Percentiles rank a stretch among this genome's conserved stretches.
phyloP scores from a whole-genome alignment of 2,797 vertebrate genomes.

The Heteromormyrus szaboi region DNA sequence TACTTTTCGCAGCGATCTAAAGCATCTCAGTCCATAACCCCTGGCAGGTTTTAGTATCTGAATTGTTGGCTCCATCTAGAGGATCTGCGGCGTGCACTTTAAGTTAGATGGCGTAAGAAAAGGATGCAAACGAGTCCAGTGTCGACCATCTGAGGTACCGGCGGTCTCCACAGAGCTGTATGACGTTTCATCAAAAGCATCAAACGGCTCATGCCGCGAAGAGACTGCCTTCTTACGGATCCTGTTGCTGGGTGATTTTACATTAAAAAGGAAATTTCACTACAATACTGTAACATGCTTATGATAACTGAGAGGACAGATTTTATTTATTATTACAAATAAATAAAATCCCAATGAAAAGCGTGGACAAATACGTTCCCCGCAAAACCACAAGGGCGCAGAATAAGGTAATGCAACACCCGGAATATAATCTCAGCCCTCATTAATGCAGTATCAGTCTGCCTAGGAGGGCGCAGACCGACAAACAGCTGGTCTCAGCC shows the following conservation, averaged over 20 bases:
- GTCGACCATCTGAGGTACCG: background rate
- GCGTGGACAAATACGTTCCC: background rate
- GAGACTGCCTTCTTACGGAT: background rate
- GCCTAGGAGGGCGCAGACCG: background rate
- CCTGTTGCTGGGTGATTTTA: background rate
- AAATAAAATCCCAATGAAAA: background rate
- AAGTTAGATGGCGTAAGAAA: background rate
- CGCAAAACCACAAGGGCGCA: background rate
- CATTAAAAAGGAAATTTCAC: background rate
- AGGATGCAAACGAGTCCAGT: background rate
- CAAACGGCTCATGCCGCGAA: background rate
- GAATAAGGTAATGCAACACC: background rate
- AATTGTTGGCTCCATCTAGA: constrained; percentile 4
- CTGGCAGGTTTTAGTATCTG: background rate
- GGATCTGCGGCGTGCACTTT: background rate
- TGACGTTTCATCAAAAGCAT: background rate
- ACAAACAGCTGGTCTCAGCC: background rate
- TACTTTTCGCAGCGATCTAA: background rate
- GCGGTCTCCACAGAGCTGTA: background rate
- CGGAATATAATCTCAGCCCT: background rate
- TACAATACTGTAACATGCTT: background rate
- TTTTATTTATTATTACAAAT: background rate
- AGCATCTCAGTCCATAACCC: background rate
- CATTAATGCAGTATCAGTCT: background rate
- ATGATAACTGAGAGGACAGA: background rate